Percentiles rank a stretch among this genome's conserved stretches.
These are phyloP conservation scores for Acrossocheilus wenchowensis DNA, from an alignment of 2,797 vertebrate genomes.

Conservation along the genomic window DNA sequence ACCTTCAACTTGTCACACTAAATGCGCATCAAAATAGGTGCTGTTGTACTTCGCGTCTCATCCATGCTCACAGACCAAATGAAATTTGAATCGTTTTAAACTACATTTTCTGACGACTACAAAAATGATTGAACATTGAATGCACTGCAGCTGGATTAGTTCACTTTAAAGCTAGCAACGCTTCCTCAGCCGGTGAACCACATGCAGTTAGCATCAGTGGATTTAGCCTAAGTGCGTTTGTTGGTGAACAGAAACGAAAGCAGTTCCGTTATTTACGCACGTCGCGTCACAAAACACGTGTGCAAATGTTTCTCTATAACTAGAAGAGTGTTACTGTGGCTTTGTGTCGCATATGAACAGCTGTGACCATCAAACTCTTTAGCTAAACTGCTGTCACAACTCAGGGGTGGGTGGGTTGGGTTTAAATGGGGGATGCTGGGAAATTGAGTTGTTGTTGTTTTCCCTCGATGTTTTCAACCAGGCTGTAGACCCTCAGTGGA, in stretches of 20 bases:
- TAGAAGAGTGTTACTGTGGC: background rate
- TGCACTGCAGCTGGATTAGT: background rate
- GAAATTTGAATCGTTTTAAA: background rate
- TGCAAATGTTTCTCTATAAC: background rate
- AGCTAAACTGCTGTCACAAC: background rate
- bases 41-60: background rate
- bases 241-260: background rate
- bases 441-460: background rate
- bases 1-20: background rate
- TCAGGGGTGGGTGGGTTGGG: background rate
- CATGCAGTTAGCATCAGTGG: slow-evolving; percentile 19
- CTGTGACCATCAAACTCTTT: background rate
- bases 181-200: background rate
- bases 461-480: background rate
- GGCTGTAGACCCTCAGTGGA: background rate
- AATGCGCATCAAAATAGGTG: background rate
- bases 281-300: background rate
- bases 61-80: background rate
- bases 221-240: background rate
- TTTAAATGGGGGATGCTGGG: slow-evolving; percentile 9
- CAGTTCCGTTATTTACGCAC: background rate
- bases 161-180: background rate
- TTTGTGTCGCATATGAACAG: no score
- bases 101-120: background rate
- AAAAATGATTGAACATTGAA: background rate